Conservation (phyloP, 2,888 invertebrate species). For the Onchidella celtica region DNA sequence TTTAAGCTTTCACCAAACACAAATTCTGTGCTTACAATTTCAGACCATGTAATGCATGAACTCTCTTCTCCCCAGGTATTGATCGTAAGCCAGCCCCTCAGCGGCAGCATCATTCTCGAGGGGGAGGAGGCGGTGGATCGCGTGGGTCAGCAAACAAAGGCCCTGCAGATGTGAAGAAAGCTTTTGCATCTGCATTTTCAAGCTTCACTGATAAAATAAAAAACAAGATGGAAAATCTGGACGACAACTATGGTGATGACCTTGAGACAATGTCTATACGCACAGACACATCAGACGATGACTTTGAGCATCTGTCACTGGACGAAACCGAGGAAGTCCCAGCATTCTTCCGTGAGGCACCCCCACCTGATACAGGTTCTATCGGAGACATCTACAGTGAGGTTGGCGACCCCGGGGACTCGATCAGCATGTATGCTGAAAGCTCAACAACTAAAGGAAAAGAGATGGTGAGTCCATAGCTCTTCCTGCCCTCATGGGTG, state of each 20-base stretch:
- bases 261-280: slow-evolving; percentile 88
- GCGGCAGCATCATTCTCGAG: slow-evolving; percentile 45
- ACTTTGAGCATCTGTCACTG: slow-evolving; percentile 86
- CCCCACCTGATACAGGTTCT: slow-evolving; percentile 80
- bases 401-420: slow-evolving; percentile 58
- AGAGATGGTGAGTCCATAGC: slow-evolving; percentile 60
- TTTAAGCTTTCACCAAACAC: too few species aligned
- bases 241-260: slow-evolving; percentile 82
- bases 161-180: slow-evolving; percentile 86
- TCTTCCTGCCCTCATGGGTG: not conserved
- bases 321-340: slow-evolving; percentile 82
- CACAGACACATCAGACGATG: slow-evolving; percentile 92
- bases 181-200: slow-evolving; percentile 91
- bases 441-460: slow-evolving; percentile 68
- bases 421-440: slow-evolving; percentile 70
- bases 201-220: slow-evolving; percentile 84
- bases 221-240: slow-evolving; percentile 64
- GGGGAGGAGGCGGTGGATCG: slow-evolving; percentile 30
- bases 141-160: slow-evolving; percentile 7
- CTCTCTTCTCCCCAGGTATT: too few species aligned
- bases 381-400: slow-evolving; percentile 60
- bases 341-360: slow-evolving; percentile 79
- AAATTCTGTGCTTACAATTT: too few species aligned
- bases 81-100: slow-evolving; percentile 50
- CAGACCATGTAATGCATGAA: too few species aligned